Evolutionary conservation across 2,797 vertebrate species (phyloP).

Genomic region (Momotus momota): DNA sequence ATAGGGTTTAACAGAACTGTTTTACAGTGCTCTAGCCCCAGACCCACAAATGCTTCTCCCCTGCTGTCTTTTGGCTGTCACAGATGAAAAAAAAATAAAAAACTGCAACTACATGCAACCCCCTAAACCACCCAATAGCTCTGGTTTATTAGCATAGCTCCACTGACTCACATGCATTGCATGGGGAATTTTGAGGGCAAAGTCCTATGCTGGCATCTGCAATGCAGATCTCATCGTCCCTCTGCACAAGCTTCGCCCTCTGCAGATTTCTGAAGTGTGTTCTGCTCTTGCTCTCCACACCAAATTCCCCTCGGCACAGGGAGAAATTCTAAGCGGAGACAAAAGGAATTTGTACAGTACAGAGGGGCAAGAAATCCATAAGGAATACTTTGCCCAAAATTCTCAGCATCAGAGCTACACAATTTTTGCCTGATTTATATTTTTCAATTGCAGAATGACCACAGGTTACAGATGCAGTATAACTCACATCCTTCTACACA

Average conservation of each 20-base stretch:
- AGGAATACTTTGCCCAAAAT: background rate
- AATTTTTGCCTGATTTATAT: background rate
- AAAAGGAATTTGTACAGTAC: background rate
- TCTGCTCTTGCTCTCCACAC: background rate
- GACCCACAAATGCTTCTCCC: background rate
- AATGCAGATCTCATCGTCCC: background rate
- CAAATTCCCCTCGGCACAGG: background rate
- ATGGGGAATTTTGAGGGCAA: background rate
- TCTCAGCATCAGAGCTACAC: background rate
- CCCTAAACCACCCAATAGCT: background rate
- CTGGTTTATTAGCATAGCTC: background rate
- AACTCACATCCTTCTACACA: background rate
- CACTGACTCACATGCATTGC: background rate
- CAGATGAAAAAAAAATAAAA: background rate
- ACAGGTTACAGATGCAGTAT: background rate
- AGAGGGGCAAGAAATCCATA: background rate
- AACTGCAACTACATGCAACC: background rate
- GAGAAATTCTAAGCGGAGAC: background rate
- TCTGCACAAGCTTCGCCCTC: background rate
- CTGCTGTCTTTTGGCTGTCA: background rate
- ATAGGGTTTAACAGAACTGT: background rate
- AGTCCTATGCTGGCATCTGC: background rate
- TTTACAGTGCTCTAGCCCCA: background rate
- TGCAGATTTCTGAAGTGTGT: fast-evolving
- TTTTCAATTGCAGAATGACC: background rate